phyloP scores from a whole-genome alignment of 2,888 invertebrate genomes.

The Drosophila acutilabella region DNA sequence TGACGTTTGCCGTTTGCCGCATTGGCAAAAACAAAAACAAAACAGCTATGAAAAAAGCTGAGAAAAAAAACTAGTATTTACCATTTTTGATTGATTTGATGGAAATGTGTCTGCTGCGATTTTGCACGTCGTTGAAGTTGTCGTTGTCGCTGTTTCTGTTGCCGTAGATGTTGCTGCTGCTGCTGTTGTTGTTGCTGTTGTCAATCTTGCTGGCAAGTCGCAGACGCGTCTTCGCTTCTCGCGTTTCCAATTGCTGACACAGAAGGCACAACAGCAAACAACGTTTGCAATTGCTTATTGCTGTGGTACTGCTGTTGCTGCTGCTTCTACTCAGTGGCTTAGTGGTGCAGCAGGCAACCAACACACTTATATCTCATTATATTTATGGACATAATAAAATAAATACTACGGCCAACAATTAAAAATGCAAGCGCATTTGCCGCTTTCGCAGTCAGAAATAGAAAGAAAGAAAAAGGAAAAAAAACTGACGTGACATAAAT shows the following conservation, averaged over 20 bases:
- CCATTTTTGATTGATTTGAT: constrained; percentile 83
- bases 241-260: constrained; percentile 64
- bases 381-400: constrained; percentile 83
- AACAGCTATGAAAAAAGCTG: background rate
- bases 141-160: constrained; percentile 17
- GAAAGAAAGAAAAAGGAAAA: constrained; percentile 46
- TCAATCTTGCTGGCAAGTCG: constrained; percentile 35
- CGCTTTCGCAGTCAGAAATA: constrained; percentile 62
- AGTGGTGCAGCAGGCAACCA: constrained; percentile 24
- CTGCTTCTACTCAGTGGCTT: background rate
- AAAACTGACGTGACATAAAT: constrained; percentile 81
- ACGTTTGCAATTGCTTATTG: constrained; percentile 36
- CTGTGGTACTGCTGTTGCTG: constrained; percentile 3
- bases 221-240: constrained; percentile 32
- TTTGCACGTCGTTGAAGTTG: constrained; percentile 50
- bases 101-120: constrained; percentile 78
- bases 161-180: constrained; percentile 4
- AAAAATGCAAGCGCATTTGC: constrained; percentile 75
- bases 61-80: constrained; percentile 77
- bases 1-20: constrained; percentile 61
- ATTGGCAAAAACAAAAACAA: constrained; percentile 46
- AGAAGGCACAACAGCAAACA: constrained; percentile 40
- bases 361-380: constrained; percentile 76
- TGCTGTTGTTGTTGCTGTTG: constrained; percentile 19
- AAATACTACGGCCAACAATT: constrained; percentile 80